Percentiles rank a stretch among this genome's conserved stretches.
Evolutionary conservation across 2,888 invertebrate species (phyloP).

Genomic region (Metellina segmentata): DNA sequence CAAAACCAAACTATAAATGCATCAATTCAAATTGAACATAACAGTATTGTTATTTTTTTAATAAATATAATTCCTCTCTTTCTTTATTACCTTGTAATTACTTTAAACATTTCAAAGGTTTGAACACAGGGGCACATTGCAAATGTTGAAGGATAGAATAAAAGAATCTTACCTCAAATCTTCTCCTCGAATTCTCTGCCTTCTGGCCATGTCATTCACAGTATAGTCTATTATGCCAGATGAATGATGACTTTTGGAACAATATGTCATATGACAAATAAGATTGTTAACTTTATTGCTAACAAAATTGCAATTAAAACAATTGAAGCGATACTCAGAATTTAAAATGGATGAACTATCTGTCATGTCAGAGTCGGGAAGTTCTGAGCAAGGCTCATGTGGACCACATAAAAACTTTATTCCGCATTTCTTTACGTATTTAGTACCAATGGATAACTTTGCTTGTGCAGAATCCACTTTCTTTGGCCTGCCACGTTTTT

Average conservation of each 20-base stretch:
- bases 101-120: too few relatives aligned
- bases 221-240: neutral
- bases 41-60: neutral
- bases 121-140: too few relatives aligned
- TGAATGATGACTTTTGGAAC: neutral
- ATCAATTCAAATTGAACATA: neutral
- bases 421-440: neutral
- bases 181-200: conserved; percentile 54
- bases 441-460: neutral
- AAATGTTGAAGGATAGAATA: neutral
- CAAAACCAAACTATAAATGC: neutral
- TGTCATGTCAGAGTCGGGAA: neutral
- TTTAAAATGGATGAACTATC: neutral
- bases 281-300: conserved; percentile 19
- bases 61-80: neutral
- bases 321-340: neutral
- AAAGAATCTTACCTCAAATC: neutral
- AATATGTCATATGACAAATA: conserved; percentile 11
- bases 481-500: neutral
- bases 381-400: too few relatives aligned
- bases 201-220: conserved; percentile 41
- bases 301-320: conserved; percentile 25
- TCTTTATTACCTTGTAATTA: neutral
- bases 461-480: neutral
- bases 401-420: neutral